Evolutionary conservation across 2,888 invertebrate species (phyloP).

Genomic region (Deilephila porcellus): DNA sequence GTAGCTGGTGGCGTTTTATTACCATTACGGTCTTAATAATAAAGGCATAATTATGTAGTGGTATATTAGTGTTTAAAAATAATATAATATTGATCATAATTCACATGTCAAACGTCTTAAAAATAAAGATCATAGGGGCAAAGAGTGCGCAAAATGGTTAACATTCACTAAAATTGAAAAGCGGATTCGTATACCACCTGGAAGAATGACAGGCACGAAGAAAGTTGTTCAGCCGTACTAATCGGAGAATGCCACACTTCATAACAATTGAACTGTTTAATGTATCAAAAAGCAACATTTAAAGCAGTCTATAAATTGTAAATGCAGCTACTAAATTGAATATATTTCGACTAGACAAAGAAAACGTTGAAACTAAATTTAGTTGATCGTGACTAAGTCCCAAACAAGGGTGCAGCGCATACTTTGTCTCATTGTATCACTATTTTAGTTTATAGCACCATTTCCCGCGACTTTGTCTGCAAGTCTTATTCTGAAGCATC

Average conservation of each 20-base stretch:
- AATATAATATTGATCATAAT: too few species aligned
- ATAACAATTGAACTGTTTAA: too few species aligned
- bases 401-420: conserved; percentile 34
- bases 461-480: not conserved
- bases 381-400: conserved; percentile 33
- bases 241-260: too few species aligned
- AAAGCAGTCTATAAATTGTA: not conserved
- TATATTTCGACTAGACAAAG: conserved; percentile 25
- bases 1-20: too few species aligned
- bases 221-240: not conserved
- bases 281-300: too few species aligned
- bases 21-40: too few species aligned
- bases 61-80: too few species aligned
- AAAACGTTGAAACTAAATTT: conserved; percentile 30
- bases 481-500: not conserved
- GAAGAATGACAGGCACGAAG: not conserved
- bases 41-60: too few species aligned
- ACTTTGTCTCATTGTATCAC: conserved; percentile 32
- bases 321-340: conserved; percentile 19
- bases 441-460: not conserved
- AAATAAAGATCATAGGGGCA: too few species aligned
- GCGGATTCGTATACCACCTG: not conserved
- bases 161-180: not conserved
- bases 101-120: too few species aligned
- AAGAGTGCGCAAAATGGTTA: not conserved